Evolutionary conservation across 2,888 invertebrate species (phyloP), one percentile per base, ranked within the genome.

Genomic region (Asteroscopus sphinx): DNA sequence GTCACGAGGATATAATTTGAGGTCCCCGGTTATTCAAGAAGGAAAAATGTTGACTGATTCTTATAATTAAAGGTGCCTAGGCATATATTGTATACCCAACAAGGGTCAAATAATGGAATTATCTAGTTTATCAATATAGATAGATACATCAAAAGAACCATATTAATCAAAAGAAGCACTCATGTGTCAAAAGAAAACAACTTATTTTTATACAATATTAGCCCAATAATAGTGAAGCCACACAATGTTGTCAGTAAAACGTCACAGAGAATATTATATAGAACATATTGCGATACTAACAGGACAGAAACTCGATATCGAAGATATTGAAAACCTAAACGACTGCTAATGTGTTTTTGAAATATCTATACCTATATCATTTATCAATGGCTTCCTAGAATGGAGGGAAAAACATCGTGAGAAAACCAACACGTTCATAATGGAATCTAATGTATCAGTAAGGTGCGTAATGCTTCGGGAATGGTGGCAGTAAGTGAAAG

Each of bases 381-480:
- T 65, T 65, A 68, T 68, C 67, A 57, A 63, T 67, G 47, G 53
- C 47, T 51, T 41, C 45, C 35, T 6, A 48, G 33, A 30, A 59
- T 59, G 28, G 28, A 59, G 12, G 65, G 51, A 70, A 69, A 21
- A 64, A 57, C 44, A 48, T 65, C 68, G 68, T 65, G 68, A 68
- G 68, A 68, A 68, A 68, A 59, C 44, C 36, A 40, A 65, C 68
- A 68, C 68, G 60, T 39, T 70, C 30, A 54, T 68, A 70, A 70
- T 68, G 71, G 71, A 30, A 47, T 45, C 44, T 54, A 54, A 70
- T 63, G 57, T 68, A 33, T 45, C 40, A 36, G 21, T 39, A 40
- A 53, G 47, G 69, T 46, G 55, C 32, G 41, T 44, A 26, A 41
- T 62, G 33, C 35, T 47, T 47, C 12, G 21, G 13, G 16, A 63